Evolutionary conservation across 1,140 invertebrate genomes (phyloP), one percentile per base, ranked within the genome.

Genomic region (Batillaria attramentaria): DNA sequence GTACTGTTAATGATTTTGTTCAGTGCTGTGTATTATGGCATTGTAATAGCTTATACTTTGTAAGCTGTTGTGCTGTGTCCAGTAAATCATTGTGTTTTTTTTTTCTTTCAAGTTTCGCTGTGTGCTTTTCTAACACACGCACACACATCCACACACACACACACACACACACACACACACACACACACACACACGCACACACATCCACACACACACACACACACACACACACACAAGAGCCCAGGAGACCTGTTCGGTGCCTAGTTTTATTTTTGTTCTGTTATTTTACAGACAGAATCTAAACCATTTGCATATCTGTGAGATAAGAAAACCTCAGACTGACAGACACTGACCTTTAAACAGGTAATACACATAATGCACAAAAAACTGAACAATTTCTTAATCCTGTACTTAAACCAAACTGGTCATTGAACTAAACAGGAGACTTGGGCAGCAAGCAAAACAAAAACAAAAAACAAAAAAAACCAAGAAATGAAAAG

Each of bases 281-380:
- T 73, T 74, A 79, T 74, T 39, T 74, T 79, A 79, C 78, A 79
- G 78, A 79, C 78, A 72, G 73, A 73, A 42, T 79, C 78, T 79
- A 79, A 72, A 24, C 62, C 66, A 65, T 54, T 79, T 79, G 78
- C 78, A 79, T 79, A 79, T 79, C 70, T 60, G 78, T 79, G 78
- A 73, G 68, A 66, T 66, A 69, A 57, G 50, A 69, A 54, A 68
- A 43, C 46, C 62, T 50, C 68, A 78, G 69, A 42, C 6, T 35
- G 6, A 66, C 68, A 70, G 39, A 28, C 3, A 70, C 68, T 46
- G 62, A 8, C 31, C 3, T 37, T n/a, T 37, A 66, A 35, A 66
- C 33, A 3, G 10, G 8, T 66, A 66, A 66, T 66, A 35, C 8
- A 16, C 8, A 62, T 62, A 62, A 62, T 62, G 31, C 18, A n/a